Base-by-base conservation (phyloP, 1,140 invertebrate genomes). In the Anthonomus grandis region DNA sequence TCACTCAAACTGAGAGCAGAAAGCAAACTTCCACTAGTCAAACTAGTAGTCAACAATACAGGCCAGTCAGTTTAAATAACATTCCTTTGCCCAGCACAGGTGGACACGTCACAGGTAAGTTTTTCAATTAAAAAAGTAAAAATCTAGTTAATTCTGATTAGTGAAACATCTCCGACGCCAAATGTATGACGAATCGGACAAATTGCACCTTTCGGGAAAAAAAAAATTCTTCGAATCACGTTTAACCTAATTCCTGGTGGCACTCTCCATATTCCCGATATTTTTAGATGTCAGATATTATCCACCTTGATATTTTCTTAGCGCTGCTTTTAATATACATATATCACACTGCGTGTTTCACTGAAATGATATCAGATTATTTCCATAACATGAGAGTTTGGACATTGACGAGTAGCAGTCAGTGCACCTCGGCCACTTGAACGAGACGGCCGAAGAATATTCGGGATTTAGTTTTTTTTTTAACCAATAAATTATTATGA, bases 41-140 rank as follows among this genome's bases (percentile, higher is more conserved):
- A 50, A n/a, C 67, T 69, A 46, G 15, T 15, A 23, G 10, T 9
- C 70, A 74, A 12, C 75, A 70, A 23, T 89, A 83, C 70, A 76
- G 83, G 67, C 74, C 79, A 48, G 79, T 89, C 48, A 79, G 84
- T 58, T 74, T 90, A 53, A 81, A 86, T 68, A 86, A 85, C 65
- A 86, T 90, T 58, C 86, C 85, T 50, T 73, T 90, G 57, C 86
- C 86, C 56, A 81, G 82, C 18, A 83, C 83, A 63, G 83, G 83
- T 67, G 86, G 86, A 66, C 81, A 82, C 72, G 83, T 89, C 48
- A 82, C 81, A 66, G 85, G 87, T 89, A 73, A 72, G 78, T 76
- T 65, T 57, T 17, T 49, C 36, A 27, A n/a, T n/a, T n/a, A n/a
- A n/a, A n/a, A n/a, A n/a, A n/a, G n/a, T n/a, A n/a, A n/a, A n/a